phyloP scores from a whole-genome alignment of 1,140 invertebrate genomes.

The Drosophila lacteicornis region DNA sequence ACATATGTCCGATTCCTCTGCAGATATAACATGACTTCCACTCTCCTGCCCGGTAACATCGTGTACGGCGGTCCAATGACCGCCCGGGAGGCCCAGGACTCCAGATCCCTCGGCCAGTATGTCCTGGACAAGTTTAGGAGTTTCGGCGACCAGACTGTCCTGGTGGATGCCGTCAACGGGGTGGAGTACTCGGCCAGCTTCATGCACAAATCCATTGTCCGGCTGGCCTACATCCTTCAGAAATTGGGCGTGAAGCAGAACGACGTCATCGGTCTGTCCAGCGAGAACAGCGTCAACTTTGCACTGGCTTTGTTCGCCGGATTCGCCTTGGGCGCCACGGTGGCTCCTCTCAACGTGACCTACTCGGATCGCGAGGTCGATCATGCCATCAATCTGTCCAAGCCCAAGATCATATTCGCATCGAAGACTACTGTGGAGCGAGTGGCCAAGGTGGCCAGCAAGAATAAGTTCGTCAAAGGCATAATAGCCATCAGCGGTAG shows the following conservation, averaged over 20 bases:
- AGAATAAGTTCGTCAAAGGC: slow-evolving; percentile 85
- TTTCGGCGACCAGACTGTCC: slow-evolving; percentile 59
- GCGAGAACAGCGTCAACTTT: slow-evolving; percentile 88
- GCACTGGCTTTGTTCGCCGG: slow-evolving; percentile 85
- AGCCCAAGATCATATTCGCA: slow-evolving; percentile 89
- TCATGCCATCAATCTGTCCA: slow-evolving; percentile 88
- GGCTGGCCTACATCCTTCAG: slow-evolving; percentile 85
- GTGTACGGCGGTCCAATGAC: slow-evolving; percentile 72
- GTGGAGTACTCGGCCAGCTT: slow-evolving; percentile 82
- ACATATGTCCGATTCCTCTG: background rate
- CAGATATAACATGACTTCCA: slow-evolving; percentile 62
- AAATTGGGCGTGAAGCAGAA: slow-evolving; percentile 85
- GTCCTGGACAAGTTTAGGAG: slow-evolving; percentile 59
- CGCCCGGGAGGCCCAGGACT: slow-evolving; percentile 57
- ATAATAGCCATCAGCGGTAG: slow-evolving; percentile 85
- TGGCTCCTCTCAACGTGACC: slow-evolving; percentile 87
- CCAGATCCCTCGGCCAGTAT: slow-evolving; percentile 71
- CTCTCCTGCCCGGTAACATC: slow-evolving; percentile 71
- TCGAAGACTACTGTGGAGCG: slow-evolving; percentile 86
- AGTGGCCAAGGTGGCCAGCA: slow-evolving; percentile 83
- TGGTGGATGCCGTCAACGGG: slow-evolving; percentile 85
- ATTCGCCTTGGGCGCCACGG: slow-evolving; percentile 86
- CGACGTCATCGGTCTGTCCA: slow-evolving; percentile 87
- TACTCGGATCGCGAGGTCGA: slow-evolving; percentile 88
- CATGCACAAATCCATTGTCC: slow-evolving; percentile 85